phyloP scores from a whole-genome alignment of 2,797 vertebrate genomes.

The Spinus olivaceus region DNA sequence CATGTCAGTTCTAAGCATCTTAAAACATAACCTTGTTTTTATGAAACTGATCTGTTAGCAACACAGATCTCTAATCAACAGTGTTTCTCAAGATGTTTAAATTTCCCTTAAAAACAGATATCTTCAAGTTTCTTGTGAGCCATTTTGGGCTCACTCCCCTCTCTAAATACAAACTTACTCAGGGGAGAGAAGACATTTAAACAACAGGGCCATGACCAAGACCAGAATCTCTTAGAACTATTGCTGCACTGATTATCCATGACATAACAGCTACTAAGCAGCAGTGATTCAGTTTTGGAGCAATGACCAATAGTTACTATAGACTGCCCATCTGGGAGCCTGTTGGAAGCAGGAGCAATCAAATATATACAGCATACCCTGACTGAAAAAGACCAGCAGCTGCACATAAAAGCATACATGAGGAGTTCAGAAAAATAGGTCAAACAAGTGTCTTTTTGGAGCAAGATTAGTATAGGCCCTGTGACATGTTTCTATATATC shows the following conservation, averaged over 20 bases:
- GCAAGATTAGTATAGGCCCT: background rate
- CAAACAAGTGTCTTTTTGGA: background rate
- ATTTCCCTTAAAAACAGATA: background rate
- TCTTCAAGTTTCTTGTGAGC: background rate
- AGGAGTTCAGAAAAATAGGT: background rate
- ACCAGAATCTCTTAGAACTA: background rate
- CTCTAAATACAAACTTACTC: background rate
- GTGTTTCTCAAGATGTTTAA: background rate
- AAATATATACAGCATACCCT: background rate
- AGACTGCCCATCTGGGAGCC: background rate
- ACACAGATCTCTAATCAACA: background rate
- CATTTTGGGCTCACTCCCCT: background rate
- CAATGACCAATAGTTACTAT: background rate
- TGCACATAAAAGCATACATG: background rate
- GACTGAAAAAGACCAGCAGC: rapidly evolving
- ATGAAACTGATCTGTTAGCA: background rate
- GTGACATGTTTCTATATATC: background rate
- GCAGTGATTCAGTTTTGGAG: background rate
- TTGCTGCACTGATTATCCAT: background rate
- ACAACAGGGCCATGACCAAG: background rate
- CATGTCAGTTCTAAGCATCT: background rate
- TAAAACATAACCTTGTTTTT: background rate
- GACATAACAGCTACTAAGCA: background rate
- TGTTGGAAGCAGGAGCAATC: background rate
- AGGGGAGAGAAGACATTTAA: background rate